phyloP scores from a whole-genome alignment of 92 coral and sea anemone species.

The Palythoa caribaeorum region DNA sequence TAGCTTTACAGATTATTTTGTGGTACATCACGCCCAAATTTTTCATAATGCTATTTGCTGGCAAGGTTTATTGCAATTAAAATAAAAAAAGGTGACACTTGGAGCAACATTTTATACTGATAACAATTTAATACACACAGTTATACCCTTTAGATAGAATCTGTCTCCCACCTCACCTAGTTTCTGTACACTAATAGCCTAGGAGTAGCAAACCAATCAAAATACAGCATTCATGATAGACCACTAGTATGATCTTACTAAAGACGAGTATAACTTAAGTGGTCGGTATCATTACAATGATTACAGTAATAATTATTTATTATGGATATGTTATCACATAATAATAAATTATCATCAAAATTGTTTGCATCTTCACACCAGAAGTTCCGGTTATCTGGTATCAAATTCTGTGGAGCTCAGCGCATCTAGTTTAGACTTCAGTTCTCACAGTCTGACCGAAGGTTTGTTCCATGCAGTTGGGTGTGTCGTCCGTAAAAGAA shows the following conservation, averaged over 20 bases:
- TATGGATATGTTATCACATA: conserved; percentile 15
- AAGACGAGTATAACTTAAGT: conserved; percentile 12
- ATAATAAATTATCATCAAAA: conserved; percentile 10
- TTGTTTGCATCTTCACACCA: conserved; percentile 29
- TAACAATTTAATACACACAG: no score
- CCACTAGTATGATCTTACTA: conserved; percentile 7
- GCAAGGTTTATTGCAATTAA: no score
- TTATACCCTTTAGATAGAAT: no score
- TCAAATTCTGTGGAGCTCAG: conserved; percentile 29
- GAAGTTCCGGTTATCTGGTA: conserved; percentile 27
- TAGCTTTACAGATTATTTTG: no score
- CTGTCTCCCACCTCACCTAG: no score
- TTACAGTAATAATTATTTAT: conserved; percentile 13
- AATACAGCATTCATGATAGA: conserved; percentile 22
- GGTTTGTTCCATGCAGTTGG: conserved; percentile 37
- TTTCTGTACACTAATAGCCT: conserved; percentile 20
- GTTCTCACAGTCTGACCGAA: conserved; percentile 15
- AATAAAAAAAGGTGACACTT: no score
- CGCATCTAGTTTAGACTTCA: conserved; percentile 25
- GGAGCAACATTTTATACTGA: no score
- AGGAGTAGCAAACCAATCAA: conserved; percentile 23
- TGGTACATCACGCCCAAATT: no score
- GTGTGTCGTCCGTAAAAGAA: conserved; percentile 31
- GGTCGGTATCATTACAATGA: conserved; percentile 10
- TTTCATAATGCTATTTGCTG: no score